Evolutionary conservation across 2,797 vertebrate genomes (phyloP).

Genomic region (Melanotaenia trifasciata): DNA sequence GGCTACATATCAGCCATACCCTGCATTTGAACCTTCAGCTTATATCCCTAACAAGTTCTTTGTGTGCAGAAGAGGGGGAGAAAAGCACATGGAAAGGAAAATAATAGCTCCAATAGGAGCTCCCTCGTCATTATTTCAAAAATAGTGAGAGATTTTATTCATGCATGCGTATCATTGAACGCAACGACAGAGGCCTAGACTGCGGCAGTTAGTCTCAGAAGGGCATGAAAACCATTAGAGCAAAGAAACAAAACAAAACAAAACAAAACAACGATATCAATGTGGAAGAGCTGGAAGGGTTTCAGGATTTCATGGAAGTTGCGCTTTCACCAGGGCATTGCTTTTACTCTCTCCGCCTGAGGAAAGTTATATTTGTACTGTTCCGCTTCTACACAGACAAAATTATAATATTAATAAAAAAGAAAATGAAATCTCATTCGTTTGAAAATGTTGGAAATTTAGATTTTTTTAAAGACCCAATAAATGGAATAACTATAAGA

Average conservation of each 20-base stretch:
- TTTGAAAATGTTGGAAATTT: conserved; percentile 27
- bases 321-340: conserved; percentile 39
- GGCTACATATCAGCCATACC: conserved; percentile 43
- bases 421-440: neutral
- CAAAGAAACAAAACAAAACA: conserved; percentile 49
- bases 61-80: conserved; percentile 21
- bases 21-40: conserved; percentile 45
- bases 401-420: neutral
- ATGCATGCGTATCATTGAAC: conserved; percentile 59
- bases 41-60: conserved; percentile 45
- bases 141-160: conserved; percentile 62
- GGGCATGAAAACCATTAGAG: conserved; percentile 61
- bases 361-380: conserved; percentile 40
- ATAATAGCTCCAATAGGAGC: conserved; percentile 33
- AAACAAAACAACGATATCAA: conserved; percentile 48
- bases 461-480: conserved; percentile 37
- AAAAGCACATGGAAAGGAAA: neutral
- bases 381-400: too few species aligned
- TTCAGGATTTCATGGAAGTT: conserved; percentile 48
- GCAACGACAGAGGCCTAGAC: conserved; percentile 49
- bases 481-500: conserved; percentile 53
- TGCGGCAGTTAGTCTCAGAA: conserved; percentile 59
- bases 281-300: conserved; percentile 35
- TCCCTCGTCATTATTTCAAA: conserved; percentile 64
- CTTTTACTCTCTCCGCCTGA: conserved; percentile 16